These are phyloP conservation scores for Procavia capensis DNA, from an alignment of 2,113 vertebrate species.

Conservation along the genomic window DNA sequence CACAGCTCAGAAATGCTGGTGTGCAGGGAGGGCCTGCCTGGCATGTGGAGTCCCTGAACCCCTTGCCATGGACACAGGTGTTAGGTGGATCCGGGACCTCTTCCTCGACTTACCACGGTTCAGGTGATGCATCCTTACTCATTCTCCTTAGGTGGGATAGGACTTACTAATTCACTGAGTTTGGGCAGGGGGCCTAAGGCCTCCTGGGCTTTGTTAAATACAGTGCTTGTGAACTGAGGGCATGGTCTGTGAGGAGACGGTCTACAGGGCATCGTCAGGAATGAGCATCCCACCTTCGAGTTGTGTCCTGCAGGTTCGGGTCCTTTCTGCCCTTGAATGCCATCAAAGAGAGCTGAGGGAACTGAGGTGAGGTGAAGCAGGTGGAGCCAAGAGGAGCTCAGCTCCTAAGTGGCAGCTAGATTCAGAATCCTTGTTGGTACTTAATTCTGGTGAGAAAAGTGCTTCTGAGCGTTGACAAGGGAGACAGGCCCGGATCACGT, in stretches of 20 bases:
- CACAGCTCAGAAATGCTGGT: not conserved
- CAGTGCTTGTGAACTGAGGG: not conserved
- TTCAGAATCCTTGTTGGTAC: no score
- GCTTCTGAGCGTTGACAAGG: not conserved
- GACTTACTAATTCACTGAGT: not conserved
- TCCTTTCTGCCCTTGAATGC: accelerated
- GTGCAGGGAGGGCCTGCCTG: not conserved
- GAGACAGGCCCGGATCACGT: not conserved
- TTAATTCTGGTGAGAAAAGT: not conserved
- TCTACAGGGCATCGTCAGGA: not conserved
- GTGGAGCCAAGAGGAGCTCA: not conserved
- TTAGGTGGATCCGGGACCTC: not conserved
- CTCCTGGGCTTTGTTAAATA: not conserved
- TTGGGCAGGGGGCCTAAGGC: not conserved
- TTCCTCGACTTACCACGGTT: not conserved
- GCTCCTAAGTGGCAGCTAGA: not conserved
- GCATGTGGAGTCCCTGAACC: no score
- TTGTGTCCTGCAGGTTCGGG: not conserved
- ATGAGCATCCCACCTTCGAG: not conserved
- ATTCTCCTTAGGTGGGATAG: no score
- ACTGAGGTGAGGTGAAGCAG: no score
- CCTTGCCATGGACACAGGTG: not conserved
- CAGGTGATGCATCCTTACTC: not conserved
- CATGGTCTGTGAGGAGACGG: not conserved
- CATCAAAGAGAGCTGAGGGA: not conserved